Percentiles rank a stretch among this genome's conserved stretches.
These are phyloP conservation scores for Lepidurus packardi DNA, from an alignment of 1,140 invertebrate species.

Conservation along the genomic window DNA sequence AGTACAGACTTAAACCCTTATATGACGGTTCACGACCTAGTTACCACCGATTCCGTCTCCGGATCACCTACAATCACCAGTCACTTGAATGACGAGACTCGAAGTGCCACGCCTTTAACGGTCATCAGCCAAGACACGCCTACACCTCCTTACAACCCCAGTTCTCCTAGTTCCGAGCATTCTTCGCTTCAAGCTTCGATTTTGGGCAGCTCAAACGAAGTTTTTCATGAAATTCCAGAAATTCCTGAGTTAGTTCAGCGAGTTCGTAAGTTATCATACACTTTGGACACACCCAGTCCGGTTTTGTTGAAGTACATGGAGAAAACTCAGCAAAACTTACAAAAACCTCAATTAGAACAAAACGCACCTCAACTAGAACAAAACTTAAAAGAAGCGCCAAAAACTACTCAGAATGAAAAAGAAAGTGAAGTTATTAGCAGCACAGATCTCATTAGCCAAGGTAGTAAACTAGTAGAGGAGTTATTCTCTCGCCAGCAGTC, in stretches of 20 bases:
- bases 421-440: conserved; percentile 18
- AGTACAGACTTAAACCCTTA: conserved; percentile 33
- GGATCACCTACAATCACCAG: conserved; percentile 11
- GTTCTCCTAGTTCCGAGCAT: conserved; percentile 32
- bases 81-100: background rate
- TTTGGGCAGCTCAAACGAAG: background rate
- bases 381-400: background rate
- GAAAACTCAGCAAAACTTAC: conserved; percentile 20
- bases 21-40: conserved; percentile 2
- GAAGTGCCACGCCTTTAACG: conserved; percentile 22
- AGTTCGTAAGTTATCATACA: conserved; percentile 56
- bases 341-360: background rate
- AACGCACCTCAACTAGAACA: background rate
- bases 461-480: conserved; percentile 27
- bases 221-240: conserved; percentile 7
- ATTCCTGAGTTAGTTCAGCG: conserved; percentile 42
- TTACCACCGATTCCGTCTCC: background rate
- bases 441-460: conserved; percentile 7
- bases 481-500: conserved; percentile 29
- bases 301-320: conserved; percentile 45
- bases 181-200: conserved; percentile 22
- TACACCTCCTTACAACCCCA: background rate
- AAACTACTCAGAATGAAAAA: background rate
- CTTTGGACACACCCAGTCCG: conserved; percentile 55
- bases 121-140: conserved; percentile 24